A percentile compares a stretch with the other conserved stretches of the same genome.
phyloP scores from a whole-genome alignment of 2,888 invertebrate species.

The Schizaphis graminum region DNA sequence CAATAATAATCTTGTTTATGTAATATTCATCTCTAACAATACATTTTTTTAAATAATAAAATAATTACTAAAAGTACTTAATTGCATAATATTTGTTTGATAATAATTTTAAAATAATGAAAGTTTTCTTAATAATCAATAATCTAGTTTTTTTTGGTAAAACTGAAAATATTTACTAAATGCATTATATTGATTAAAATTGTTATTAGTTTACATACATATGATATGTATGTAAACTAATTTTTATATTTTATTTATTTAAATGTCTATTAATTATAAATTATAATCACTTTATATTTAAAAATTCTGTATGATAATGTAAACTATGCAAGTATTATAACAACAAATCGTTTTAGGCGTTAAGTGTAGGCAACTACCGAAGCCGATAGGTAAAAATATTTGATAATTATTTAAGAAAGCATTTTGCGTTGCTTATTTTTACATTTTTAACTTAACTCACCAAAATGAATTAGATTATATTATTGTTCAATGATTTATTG shows the following conservation, averaged over 20 bases:
- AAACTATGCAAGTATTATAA: not conserved
- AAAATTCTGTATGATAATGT: not conserved
- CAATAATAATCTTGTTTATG: not conserved
- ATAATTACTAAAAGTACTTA: not conserved
- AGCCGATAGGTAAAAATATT: not conserved
- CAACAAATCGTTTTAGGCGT: not conserved
- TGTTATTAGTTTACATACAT: not conserved
- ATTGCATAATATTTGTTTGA: not conserved
- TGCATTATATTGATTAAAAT: not conserved
- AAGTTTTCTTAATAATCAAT: not conserved
- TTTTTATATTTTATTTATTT: not conserved
- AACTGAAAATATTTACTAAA: not conserved
- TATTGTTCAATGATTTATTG: slow-evolving; percentile 40
- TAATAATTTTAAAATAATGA: not conserved
- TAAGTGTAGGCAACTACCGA: not conserved
- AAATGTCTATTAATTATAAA: not conserved
- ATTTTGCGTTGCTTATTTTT: not conserved
- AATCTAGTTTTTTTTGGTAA: not conserved
- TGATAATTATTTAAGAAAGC: not conserved
- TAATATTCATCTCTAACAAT: not conserved
- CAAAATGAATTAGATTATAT: not conserved
- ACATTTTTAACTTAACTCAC: not conserved
- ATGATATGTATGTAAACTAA: not conserved
- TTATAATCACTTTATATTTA: not conserved
- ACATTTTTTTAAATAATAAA: not conserved